Conservation (phyloP, 2,888 invertebrate species). For the Monochamus alternatus region DNA sequence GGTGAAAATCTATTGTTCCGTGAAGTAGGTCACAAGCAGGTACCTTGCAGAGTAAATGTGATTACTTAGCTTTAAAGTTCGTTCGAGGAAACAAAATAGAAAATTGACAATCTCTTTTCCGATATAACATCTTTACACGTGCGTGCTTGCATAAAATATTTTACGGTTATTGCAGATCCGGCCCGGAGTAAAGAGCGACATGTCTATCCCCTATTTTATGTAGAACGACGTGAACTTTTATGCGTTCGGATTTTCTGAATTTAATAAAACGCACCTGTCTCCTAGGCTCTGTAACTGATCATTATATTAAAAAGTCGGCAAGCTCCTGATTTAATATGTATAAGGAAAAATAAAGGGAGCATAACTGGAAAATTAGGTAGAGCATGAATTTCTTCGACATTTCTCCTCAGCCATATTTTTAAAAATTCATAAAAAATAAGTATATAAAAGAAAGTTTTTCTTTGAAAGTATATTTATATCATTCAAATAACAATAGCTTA, state of each 20-base stretch:
- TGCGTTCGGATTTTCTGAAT: constrained; percentile 47
- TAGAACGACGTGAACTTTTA: constrained; percentile 44
- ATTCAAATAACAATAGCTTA: no score
- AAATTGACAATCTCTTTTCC: constrained; percentile 44
- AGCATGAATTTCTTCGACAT: background rate
- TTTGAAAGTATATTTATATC: no score
- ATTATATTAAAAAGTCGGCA: constrained; percentile 51
- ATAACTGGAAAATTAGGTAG: constrained; percentile 19
- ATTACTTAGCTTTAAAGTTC: constrained; percentile 40
- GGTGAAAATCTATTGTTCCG: constrained; percentile 23
- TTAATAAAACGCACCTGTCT: constrained; percentile 51
- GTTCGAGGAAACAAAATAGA: constrained; percentile 41
- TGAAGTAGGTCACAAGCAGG: constrained; percentile 35
- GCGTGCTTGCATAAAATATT: constrained; percentile 51
- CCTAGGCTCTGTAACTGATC: constrained; percentile 42
- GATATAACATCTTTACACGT: constrained; percentile 47
- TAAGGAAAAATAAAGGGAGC: constrained; percentile 40
- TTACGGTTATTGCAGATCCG: constrained; percentile 49
- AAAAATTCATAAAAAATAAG: background rate
- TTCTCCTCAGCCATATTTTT: background rate
- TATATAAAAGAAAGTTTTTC: background rate
- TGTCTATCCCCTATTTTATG: constrained; percentile 47
- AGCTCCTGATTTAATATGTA: constrained; percentile 48
- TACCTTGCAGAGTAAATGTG: constrained; percentile 34
- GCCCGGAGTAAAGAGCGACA: constrained; percentile 37